These are phyloP conservation scores for Agrotis clavis DNA, from an alignment of 2,888 invertebrate species.

Conservation along the genomic window DNA sequence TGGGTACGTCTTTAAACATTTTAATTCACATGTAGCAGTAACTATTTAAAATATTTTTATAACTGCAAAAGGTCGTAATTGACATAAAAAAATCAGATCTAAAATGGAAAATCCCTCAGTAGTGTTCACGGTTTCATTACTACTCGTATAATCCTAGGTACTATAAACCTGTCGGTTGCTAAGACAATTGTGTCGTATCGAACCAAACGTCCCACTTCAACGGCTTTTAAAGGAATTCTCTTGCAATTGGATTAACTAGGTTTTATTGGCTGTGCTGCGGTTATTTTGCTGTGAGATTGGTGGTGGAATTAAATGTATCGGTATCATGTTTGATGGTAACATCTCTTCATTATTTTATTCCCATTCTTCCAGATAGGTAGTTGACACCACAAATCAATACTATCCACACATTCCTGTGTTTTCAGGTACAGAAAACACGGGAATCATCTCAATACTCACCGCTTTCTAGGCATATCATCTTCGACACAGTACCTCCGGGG, in stretches of 20 bases:
- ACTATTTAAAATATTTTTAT: background rate
- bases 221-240: slow-evolving; percentile 38
- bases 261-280: slow-evolving; percentile 27
- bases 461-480: too few species aligned
- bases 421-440: too few species aligned
- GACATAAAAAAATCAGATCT: slow-evolving; percentile 28
- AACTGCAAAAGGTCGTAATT: slow-evolving; percentile 17
- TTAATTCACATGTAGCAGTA: background rate
- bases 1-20: too few species aligned
- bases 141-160: slow-evolving; percentile 33
- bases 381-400: too few species aligned
- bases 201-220: slow-evolving; percentile 24
- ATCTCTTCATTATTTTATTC: too few species aligned
- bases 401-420: too few species aligned
- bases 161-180: slow-evolving; percentile 48
- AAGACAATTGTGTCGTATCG: slow-evolving; percentile 47
- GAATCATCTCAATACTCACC: too few species aligned
- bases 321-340: too few species aligned
- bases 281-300: slow-evolving; percentile 6
- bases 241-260: slow-evolving; percentile 46
- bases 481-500: too few species aligned
- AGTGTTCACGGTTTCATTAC: slow-evolving; percentile 57
- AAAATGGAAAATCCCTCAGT: slow-evolving; percentile 15
- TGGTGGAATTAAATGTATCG: background rate
- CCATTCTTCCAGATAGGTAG: too few species aligned